A percentile compares a stretch with the other conserved stretches of the same genome.
Evolutionary conservation across 2,113 vertebrate species (phyloP).

Genomic region (Silurus glanis): DNA sequence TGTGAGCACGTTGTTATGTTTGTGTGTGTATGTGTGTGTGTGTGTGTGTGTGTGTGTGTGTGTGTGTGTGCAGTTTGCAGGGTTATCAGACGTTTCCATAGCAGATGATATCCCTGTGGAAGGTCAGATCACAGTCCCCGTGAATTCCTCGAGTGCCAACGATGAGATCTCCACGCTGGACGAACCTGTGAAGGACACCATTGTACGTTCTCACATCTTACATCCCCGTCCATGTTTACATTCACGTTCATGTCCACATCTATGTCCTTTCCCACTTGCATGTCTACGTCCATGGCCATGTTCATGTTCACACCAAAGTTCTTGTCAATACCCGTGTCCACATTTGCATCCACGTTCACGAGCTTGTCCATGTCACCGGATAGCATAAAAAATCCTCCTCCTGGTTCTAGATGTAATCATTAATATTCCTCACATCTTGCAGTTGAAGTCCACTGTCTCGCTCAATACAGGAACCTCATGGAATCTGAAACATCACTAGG

Average conservation of each 20-base stretch:
- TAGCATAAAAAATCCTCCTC: not conserved
- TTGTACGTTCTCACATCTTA: slow-evolving; percentile 69
- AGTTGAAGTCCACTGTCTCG: not conserved
- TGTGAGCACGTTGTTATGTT: not conserved
- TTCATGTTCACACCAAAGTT: too few relatives aligned
- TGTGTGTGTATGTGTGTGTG: not conserved
- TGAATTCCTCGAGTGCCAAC: slow-evolving; percentile 72
- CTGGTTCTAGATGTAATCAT: not conserved
- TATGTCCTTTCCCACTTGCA: too few relatives aligned
- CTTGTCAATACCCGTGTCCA: too few relatives aligned
- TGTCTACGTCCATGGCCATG: too few relatives aligned
- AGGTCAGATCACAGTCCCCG: slow-evolving; percentile 88
- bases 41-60: not conserved
- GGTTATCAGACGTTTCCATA: slow-evolving; percentile 88
- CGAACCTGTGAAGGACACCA: slow-evolving; percentile 90
- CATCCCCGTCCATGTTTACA: not conserved
- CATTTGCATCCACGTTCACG: too few relatives aligned
- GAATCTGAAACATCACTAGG: too few relatives aligned
- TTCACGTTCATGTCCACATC: too few relatives aligned
- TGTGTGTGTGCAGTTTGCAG: slow-evolving; percentile 77
- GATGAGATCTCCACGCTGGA: slow-evolving; percentile 90
- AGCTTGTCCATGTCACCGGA: not conserved
- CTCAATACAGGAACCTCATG: too few relatives aligned
- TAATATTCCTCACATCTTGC: not conserved
- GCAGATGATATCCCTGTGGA: slow-evolving; percentile 89